Evolutionary conservation across 2,113 vertebrate species (phyloP).

Genomic region (Bambusicola thoracicus): DNA sequence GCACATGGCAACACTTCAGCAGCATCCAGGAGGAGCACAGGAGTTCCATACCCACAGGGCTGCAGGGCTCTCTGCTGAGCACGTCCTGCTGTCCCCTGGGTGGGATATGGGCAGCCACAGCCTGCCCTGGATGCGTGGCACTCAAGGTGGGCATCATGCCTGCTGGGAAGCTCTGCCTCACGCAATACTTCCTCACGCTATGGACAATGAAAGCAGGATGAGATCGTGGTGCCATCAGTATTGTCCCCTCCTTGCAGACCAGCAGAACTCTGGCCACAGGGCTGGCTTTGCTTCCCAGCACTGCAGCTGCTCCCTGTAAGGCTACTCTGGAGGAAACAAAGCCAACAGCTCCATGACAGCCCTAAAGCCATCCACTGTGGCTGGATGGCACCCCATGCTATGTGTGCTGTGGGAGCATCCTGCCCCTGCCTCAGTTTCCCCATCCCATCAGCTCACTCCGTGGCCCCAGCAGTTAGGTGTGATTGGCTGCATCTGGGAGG

Average conservation of each 20-base stretch:
- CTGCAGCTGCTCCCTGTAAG: neutral
- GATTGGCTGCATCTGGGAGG: neutral
- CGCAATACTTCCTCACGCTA: neutral
- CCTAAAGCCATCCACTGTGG: accelerated
- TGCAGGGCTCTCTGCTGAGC: neutral
- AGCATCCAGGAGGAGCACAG: neutral
- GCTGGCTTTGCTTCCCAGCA: neutral
- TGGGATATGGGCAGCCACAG: neutral
- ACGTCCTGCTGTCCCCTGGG: too few relatives aligned
- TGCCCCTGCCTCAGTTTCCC: neutral
- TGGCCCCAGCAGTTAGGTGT: neutral
- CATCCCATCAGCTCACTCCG: neutral
- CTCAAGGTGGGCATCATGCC: neutral
- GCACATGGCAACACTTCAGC: too few relatives aligned
- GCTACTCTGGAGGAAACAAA: neutral
- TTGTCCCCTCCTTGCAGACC: neutral
- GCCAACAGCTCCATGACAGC: neutral
- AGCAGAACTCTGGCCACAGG: neutral
- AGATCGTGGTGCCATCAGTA: accelerated
- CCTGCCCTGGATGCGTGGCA: neutral
- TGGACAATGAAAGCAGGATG: accelerated
- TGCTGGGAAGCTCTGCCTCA: neutral
- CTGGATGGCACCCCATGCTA: accelerated
- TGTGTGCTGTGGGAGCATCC: neutral
- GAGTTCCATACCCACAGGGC: neutral